Evolutionary conservation across 2,888 invertebrate genomes (phyloP), one percentile per base, ranked within the genome.

Genomic region (Orthosia cruda): DNA sequence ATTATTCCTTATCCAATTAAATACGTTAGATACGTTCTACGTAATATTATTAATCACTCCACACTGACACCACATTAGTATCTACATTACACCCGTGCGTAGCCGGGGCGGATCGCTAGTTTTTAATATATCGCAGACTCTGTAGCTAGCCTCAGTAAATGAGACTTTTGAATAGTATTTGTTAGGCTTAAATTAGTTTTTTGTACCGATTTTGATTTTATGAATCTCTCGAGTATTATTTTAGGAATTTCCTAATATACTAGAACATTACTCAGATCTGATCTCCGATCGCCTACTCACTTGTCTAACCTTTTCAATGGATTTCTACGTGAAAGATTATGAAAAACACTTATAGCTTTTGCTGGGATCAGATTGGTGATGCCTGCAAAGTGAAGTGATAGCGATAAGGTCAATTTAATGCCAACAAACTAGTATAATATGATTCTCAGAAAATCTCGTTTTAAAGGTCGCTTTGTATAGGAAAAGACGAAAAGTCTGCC

Each of bases 401-500:
- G 23, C 15, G 40, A 20, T 49, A 61, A 47, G n/a, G 11, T 59
- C 18, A 32, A 54, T 50, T 45, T n/a, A n/a, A n/a, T n/a, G n/a
- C n/a, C n/a, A n/a, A n/a, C n/a, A n/a, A n/a, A n/a, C n/a, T n/a
- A n/a, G 9, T 50, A 50, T 76, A 40, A 54, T 26, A 50, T 23
- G n/a, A 32, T 40, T 74, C 26, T 49, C 15, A 61, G 49, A 49
- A 47, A 18, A 26, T 4, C 15, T 12, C 11, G 20, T 40, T n/a
- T 16, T 52, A 52, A 50, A 20, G 20, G 52, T 40, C 40, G n/a
- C 20, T 65, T 52, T 45, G 52, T 12, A 15, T 52, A 20, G 13
- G 11, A 20, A 45, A 7, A 49, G 32, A 49, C 50, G 18, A 67
- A 61, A 76, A 66, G 26, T 12, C 23, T 59, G 47, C 18, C 12